Evolutionary conservation across 2,888 invertebrate species (phyloP), one percentile per base, ranked within the genome.

Genomic region (Noctua fimbriata): DNA sequence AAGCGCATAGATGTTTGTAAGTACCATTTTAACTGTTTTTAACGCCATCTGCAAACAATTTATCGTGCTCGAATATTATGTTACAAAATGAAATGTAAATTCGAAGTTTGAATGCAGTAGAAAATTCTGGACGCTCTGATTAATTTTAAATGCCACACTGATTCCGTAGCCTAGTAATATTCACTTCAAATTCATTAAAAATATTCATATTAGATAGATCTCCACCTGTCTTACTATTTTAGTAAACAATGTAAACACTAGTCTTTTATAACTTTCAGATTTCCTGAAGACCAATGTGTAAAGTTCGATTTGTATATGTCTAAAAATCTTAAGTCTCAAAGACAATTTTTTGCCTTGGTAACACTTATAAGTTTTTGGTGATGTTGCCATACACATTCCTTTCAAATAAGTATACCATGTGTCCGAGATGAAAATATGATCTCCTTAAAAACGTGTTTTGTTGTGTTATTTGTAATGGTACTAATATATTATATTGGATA

Each of bases 381-480:
- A 2, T 75, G 71, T 81, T 81, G 73, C 70, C 18, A 41, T 70
- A 63, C 69, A 76, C 84, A 84, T 84, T 84, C 84, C 66, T 18
- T 85, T 77, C 41, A 52, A 81, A 74, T 67, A 24, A 71, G n/a
- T 67, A n/a, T 75, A 70, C 55, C n/a, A 21, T 44, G 41, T 76
- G 47, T 82, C 16, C 58, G 28, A 32, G 9, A 60, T 49, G n/a
- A 72, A 74, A 69, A 72, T 44, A 32, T 85, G 82, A 82, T 86
- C 86, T 84, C 86, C 21, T 0, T 69, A 21, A 10, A 41, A 83
- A 69, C 1, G 47, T 60, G 1, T 63, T 60, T 76, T 60, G 24
- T 47, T 82, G 2, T 70, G 18, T 70, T 71, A 55, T 76, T 76
- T 76, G 24, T 83, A 65, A 82, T 21, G 65, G 76, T 69, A 82